Evolutionary conservation across 1,140 invertebrate species (phyloP), one percentile per base, ranked within the genome.

Genomic region (Scaptomyza pallida): DNA sequence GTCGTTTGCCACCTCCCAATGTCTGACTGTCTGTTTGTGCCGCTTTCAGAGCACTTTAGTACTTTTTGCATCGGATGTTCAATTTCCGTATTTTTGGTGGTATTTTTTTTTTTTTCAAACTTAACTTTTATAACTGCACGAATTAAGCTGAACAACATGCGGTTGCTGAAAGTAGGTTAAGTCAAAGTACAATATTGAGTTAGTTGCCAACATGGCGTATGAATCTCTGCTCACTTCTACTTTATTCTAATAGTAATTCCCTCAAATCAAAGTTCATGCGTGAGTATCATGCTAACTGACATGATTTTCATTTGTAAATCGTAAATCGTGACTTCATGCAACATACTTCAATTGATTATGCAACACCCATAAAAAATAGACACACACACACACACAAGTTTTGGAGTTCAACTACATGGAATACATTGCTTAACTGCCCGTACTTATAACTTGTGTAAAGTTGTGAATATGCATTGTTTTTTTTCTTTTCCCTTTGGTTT

Each of bases 31-130:
- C 33, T 41, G 62, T 44, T 12, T 35, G 16, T 23, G 70, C 35
- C 52, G 59, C 43, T 69, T 63, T 16, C 72, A 62, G 17, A 51
- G 33, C 41, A 63, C 69, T 75, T 51, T 68, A 44, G 13, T 59
- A 60, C 64, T 54, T 56, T n/a, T 64, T 50, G 41, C 59, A 68
- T 43, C 74, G 82, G 81, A 86, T 78, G 81, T 88, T 86, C 77
- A 77, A 86, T 86, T 86, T 88, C 82, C 81, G 70, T 26, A 47
- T 57, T 75, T 61, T 45, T 40, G 16, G 13, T 30, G 26, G 5
- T 9, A 0, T 37, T 37, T 37, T 37, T 37, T n/a, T n/a, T n/a
- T 37, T n/a, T 37, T n/a, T n/a, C 33, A 37, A 37, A 37, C 33
- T 37, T 37, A 37, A 37, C 33, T n/a, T 37, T 37, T 37, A n/a